These are phyloP conservation scores for Forbesichthys papilliferus DNA, from an alignment of 2,113 vertebrate species.

Conservation along the genomic window DNA sequence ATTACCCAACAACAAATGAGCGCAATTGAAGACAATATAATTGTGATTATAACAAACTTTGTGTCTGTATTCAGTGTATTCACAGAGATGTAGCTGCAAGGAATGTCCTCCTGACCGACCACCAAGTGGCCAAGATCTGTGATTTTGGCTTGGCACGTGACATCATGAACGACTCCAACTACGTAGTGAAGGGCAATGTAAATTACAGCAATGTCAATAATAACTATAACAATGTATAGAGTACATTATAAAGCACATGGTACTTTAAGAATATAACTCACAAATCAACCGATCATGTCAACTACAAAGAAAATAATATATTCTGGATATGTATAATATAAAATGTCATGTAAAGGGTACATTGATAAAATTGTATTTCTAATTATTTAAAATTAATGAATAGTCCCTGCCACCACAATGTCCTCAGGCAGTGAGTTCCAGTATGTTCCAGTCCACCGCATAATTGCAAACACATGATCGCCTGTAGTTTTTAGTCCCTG, in stretches of 20 bases:
- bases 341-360: background rate
- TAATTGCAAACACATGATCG: no score
- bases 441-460: no score
- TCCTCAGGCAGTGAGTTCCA: no score
- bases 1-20: no score
- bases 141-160: conserved; percentile 96
- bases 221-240: background rate
- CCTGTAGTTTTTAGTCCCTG: no score
- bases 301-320: no score
- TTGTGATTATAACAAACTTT: background rate
- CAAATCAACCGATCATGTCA: no score
- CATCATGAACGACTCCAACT: conserved; percentile 97
- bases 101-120: conserved; percentile 88
- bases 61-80: conserved; percentile 84
- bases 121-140: conserved; percentile 90
- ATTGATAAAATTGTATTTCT: no score
- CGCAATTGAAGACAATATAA: no score
- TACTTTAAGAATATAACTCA: no score
- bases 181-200: conserved; percentile 97
- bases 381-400: no score
- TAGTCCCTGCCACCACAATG: no score
- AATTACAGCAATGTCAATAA: conserved; percentile 52
- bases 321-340: background rate
- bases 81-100: conserved; percentile 95
- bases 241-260: background rate